Evolutionary conservation across 2,797 vertebrate species (phyloP).

Genomic region (Paramormyrops hopkinsi): DNA sequence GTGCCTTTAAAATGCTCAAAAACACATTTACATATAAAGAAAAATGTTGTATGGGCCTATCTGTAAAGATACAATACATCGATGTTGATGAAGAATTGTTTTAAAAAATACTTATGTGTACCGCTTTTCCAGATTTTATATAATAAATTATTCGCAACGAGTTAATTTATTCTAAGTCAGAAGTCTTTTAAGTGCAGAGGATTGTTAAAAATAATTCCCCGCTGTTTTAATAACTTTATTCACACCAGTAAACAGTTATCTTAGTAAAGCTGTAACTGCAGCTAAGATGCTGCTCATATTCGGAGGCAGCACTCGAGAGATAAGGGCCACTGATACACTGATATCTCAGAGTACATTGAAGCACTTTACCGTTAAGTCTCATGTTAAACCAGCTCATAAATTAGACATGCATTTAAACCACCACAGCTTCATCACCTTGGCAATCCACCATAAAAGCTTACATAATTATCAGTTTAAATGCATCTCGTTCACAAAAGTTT

Average conservation of each 20-base stretch:
- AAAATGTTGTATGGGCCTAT: neutral
- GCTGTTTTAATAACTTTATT: neutral
- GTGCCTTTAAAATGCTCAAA: neutral
- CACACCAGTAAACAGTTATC: neutral
- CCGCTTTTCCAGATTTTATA: neutral
- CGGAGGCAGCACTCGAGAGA: neutral
- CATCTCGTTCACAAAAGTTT: neutral
- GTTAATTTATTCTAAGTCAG: neutral
- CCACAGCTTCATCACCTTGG: neutral
- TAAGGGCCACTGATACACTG: neutral
- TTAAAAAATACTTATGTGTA: neutral
- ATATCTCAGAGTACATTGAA: neutral
- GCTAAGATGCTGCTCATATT: neutral
- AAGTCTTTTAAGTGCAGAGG: neutral
- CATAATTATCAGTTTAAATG: neutral
- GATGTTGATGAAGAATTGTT: neutral
- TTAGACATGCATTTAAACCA: neutral
- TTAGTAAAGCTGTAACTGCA: neutral
- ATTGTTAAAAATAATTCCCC: neutral
- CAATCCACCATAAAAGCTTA: neutral
- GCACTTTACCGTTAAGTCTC: neutral
- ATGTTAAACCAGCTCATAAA: neutral
- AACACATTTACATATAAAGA: neutral
- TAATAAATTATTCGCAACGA: neutral
- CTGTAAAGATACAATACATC: neutral